Base-by-base conservation (phyloP, 1,140 invertebrate species). In the Acromyrmex heyeri region DNA sequence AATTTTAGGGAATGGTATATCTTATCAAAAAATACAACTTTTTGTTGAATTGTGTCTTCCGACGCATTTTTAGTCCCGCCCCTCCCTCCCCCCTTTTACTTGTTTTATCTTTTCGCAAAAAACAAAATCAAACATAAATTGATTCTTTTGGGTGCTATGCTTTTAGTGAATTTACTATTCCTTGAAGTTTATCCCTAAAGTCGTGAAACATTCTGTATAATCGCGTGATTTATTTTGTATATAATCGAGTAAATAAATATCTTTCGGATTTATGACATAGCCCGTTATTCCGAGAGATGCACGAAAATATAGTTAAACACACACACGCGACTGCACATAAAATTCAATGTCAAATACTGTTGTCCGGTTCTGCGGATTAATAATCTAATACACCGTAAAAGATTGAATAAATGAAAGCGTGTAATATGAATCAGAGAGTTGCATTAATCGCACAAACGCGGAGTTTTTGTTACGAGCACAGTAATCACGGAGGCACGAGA, bases 261-360 rank as follows among this genome's bases (percentile, higher is more conserved):
- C 55, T 27, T 62, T 76, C 30, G 10, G n/a, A 59, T 38, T 61
- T 14, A 24, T 14, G 21, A 61, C 18, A 18, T 12, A 16, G 7
- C 65, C 3, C n/a, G n/a, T 27, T 18, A 50, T 12, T 50, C 16
- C 14, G 0, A 16, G 27, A 67, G 14, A 16, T 44, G n/a, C 18
- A 48, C 3, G 8, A n/a, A 30, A 18, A 78, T 65, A 8, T 27
- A 65, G 27, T 65, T 53, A 34, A 53, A 55, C 14, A n/a, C 44
- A 14, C 18, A 18, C 53, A 21, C 10, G 55, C 24, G n/a, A 53
- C 10, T 10, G 8, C 30, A 12, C 16, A 38, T 69, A 30, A 70
- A 62, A 48, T 61, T 48, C 38, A 82, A 82, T 73, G 67, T 44
- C 53, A 69, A 83, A 34, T 14, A 24, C 44, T 27, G 24, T 73